Conservation (phyloP, 1,140 invertebrate genomes). For the Euschistus heros region DNA sequence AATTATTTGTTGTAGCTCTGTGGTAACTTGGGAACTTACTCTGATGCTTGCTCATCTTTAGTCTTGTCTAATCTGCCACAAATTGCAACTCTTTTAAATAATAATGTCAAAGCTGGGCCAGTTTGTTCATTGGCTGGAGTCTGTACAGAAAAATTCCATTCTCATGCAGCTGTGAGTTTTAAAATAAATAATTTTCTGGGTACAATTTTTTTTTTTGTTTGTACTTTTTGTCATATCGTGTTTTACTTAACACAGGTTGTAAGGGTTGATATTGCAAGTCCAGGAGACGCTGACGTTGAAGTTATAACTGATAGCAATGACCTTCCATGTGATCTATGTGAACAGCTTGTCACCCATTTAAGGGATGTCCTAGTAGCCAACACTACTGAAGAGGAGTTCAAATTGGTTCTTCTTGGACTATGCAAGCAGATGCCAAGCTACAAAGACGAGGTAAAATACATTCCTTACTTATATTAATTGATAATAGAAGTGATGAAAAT, state of each 20-base stretch:
- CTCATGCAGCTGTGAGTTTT: slow-evolving; percentile 17
- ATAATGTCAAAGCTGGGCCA: slow-evolving; percentile 49
- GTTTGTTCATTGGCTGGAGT: slow-evolving; percentile 65
- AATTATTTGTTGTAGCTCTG: slow-evolving; percentile 43
- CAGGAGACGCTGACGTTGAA: slow-evolving; percentile 4
- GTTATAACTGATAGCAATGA: slow-evolving; percentile 41
- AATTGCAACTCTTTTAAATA: slow-evolving; percentile 48
- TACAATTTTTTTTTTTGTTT: slow-evolving; percentile 17
- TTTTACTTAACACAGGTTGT: too few species aligned
- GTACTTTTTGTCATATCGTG: not conserved
- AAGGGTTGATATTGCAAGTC: too few species aligned
- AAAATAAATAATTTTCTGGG: not conserved
- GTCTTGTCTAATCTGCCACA: slow-evolving; percentile 54
- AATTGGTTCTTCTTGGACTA: slow-evolving; percentile 54
- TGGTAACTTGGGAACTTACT: slow-evolving; percentile 53
- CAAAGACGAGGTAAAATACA: slow-evolving; percentile 35
- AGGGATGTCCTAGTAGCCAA: slow-evolving; percentile 71
- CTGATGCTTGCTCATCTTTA: slow-evolving; percentile 63
- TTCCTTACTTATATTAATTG: not conserved
- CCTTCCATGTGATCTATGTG: slow-evolving; percentile 72
- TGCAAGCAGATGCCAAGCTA: slow-evolving; percentile 26
- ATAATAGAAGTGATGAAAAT: not conserved
- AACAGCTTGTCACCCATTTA: slow-evolving; percentile 66
- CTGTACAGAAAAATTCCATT: slow-evolving; percentile 38
- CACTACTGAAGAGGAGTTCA: slow-evolving; percentile 72